These are phyloP conservation scores for Apantesis nais DNA, from an alignment of 2,888 invertebrate genomes.

Conservation along the genomic window DNA sequence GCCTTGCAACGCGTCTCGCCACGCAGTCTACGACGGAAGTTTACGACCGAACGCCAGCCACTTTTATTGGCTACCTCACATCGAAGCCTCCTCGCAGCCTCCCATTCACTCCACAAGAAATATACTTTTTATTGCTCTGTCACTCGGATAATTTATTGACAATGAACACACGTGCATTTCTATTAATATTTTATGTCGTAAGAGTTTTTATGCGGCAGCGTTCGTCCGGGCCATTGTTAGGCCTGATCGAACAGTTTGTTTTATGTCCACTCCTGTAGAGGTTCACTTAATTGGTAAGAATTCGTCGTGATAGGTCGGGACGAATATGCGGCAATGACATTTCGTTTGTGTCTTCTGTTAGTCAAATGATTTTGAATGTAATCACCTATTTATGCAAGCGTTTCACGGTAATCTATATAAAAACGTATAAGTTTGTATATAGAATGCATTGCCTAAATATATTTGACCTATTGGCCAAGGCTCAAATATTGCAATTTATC, in stretches of 20 bases:
- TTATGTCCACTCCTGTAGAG: constrained; percentile 66
- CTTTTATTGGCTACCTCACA: constrained; percentile 85
- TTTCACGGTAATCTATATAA: constrained; percentile 27
- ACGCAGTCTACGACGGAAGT: constrained; percentile 82
- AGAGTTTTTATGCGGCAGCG: constrained; percentile 75
- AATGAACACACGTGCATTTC: constrained; percentile 86
- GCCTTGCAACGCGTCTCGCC: constrained; percentile 74
- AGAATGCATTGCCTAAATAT: too few relatives aligned
- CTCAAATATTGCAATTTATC: constrained; percentile 4
- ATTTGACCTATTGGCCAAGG: too few relatives aligned
- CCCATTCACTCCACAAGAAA: constrained; percentile 84
- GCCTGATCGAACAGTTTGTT: constrained; percentile 69
- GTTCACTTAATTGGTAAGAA: constrained; percentile 69
- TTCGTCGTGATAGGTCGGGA: constrained; percentile 62
- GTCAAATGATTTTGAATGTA: constrained; percentile 50
- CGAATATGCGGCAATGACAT: constrained; percentile 41
- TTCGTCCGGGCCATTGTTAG: constrained; percentile 71
- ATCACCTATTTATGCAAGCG: constrained; percentile 45
- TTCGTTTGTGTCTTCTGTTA: constrained; percentile 51
- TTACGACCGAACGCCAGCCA: constrained; percentile 81
- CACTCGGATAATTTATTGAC: constrained; percentile 85
- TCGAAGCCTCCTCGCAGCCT: constrained; percentile 81
- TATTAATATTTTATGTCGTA: constrained; percentile 85
- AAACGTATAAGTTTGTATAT: too few relatives aligned
- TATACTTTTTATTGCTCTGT: constrained; percentile 85